Percentiles rank a stretch among this genome's conserved stretches.
phyloP scores from a whole-genome alignment of 2,113 vertebrate species.

The Peromyscus maniculatus region DNA sequence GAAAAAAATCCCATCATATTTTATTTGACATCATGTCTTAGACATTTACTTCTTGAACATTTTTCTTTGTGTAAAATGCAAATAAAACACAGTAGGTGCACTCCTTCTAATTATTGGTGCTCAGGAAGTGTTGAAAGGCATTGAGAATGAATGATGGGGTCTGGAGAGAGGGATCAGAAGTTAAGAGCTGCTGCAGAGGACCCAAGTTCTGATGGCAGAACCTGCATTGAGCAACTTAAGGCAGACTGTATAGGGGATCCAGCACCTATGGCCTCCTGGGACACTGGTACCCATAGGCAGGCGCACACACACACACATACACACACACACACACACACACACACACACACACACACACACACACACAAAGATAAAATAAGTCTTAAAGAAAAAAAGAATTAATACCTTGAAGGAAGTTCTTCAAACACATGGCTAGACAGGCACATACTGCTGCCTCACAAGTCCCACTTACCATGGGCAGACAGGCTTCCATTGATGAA shows the following conservation, averaged over 20 bases:
- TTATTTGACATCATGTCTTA: neutral
- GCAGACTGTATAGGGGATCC: neutral
- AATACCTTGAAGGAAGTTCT: neutral
- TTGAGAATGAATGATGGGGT: neutral
- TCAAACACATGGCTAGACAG: accelerated
- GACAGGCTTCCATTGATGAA: neutral
- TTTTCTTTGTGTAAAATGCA: neutral
- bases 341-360: neutral
- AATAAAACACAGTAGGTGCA: neutral
- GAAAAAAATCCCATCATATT: neutral
- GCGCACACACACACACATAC: neutral
- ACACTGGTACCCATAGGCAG: neutral
- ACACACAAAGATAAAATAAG: neutral
- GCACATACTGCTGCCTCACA: neutral
- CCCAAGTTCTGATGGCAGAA: neutral
- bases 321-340: neutral
- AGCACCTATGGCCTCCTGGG: neutral
- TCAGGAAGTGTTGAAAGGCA: neutral
- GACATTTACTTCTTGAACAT: slow-evolving; percentile 1
- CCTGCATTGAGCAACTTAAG: neutral
- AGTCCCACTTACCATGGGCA: neutral
- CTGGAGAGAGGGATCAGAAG: neutral
- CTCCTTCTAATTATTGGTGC: neutral
- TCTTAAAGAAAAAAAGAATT: neutral
- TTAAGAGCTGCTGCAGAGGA: neutral